Conservation (phyloP, 1,140 invertebrate genomes). For the Physella acuta region DNA sequence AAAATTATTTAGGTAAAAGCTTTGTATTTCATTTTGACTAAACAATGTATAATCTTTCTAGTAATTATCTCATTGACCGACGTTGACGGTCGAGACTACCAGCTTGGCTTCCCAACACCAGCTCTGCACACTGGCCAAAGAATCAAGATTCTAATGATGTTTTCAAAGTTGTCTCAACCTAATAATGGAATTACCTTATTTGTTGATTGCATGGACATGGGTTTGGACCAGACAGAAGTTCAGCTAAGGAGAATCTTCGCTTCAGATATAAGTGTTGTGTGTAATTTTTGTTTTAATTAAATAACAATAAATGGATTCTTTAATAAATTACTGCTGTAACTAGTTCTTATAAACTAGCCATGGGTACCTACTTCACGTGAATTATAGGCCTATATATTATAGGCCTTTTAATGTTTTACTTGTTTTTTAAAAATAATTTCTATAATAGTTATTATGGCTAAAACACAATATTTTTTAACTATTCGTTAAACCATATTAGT, state of each 20-base stretch:
- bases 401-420: too few relatives aligned
- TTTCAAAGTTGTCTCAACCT: conserved; percentile 33
- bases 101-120: conserved; percentile 35
- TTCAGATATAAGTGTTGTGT: conserved; percentile 19
- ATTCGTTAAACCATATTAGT: too few relatives aligned
- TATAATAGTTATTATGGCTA: too few relatives aligned
- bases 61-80: conserved; percentile 35
- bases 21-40: too few relatives aligned
- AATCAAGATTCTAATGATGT: conserved; percentile 36
- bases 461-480: too few relatives aligned
- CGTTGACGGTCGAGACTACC: conserved; percentile 31
- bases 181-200: conserved; percentile 39
- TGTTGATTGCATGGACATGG: conserved; percentile 39
- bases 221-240: conserved; percentile 36
- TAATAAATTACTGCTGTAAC: too few relatives aligned
- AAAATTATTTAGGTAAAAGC: too few relatives aligned
- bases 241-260: conserved; percentile 35
- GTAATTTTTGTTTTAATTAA: neutral
- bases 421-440: too few relatives aligned
- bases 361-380: too few relatives aligned
- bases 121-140: conserved; percentile 26
- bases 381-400: too few relatives aligned
- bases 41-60: conserved; percentile 13
- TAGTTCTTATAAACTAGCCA: too few relatives aligned
- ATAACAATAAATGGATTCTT: too few relatives aligned